These are phyloP conservation scores for Microchrysa polita DNA, from an alignment of 2,888 invertebrate species.

Conservation along the genomic window DNA sequence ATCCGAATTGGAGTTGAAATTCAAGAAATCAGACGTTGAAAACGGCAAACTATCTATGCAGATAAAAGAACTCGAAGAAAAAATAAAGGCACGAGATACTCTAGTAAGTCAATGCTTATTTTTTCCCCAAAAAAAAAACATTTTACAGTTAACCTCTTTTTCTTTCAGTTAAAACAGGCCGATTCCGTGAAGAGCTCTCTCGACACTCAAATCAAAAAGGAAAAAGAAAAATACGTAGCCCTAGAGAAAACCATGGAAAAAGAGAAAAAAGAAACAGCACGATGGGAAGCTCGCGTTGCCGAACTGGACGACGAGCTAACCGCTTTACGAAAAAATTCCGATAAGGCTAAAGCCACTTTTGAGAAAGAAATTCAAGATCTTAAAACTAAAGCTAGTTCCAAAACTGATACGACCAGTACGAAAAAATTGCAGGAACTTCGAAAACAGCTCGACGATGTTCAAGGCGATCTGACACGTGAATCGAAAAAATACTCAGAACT, in stretches of 20 bases:
- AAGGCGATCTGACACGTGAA: conserved; percentile 73
- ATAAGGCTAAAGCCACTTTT: conserved; percentile 72
- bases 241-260: conserved; percentile 74
- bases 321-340: conserved; percentile 71
- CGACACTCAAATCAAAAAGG: conserved; percentile 65
- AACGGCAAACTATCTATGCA: conserved; percentile 69
- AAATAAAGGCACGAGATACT: conserved; percentile 66
- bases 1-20: conserved; percentile 72
- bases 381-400: conserved; percentile 70
- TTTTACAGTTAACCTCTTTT: background rate
- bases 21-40: conserved; percentile 77
- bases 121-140: background rate
- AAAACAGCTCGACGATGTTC: conserved; percentile 69
- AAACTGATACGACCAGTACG: conserved; percentile 72
- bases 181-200: conserved; percentile 64
- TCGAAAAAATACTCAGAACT: conserved; percentile 81
- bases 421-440: conserved; percentile 72
- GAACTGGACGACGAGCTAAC: conserved; percentile 70
- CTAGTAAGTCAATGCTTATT: conserved; percentile 55
- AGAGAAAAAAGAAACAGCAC: conserved; percentile 71
- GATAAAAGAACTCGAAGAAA: conserved; percentile 65
- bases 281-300: conserved; percentile 72
- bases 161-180: conserved; percentile 64
- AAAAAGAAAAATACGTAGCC: conserved; percentile 64
- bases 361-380: conserved; percentile 82